Conservation (phyloP, 1,140 invertebrate species). For the Listronotus bonariensis region DNA sequence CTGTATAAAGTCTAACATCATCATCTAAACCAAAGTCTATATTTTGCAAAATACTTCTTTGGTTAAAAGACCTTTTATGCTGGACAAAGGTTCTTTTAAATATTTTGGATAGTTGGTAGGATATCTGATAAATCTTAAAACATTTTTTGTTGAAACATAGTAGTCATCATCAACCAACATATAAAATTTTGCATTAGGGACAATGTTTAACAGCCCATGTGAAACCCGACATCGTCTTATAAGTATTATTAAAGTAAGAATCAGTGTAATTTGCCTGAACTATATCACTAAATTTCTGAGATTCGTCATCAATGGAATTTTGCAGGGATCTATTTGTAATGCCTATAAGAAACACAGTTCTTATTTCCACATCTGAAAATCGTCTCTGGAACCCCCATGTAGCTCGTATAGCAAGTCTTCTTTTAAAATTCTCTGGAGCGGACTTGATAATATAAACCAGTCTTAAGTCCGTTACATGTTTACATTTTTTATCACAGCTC, state of each 20-base stretch:
- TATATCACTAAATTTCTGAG: conserved; percentile 73
- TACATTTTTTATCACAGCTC: conserved; percentile 60
- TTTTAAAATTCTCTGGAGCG: conserved; percentile 70
- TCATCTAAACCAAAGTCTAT: conserved; percentile 67
- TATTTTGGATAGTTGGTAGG: conserved; percentile 72
- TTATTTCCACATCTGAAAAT: conserved; percentile 80
- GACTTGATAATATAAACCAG: conserved; percentile 84
- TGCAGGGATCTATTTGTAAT: conserved; percentile 57
- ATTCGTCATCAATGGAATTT: conserved; percentile 67
- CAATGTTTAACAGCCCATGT: conserved; percentile 81
- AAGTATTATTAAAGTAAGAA: conserved; percentile 89
- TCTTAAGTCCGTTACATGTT: conserved; percentile 56
- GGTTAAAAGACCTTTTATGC: conserved; percentile 47
- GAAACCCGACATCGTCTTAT: conserved; percentile 90
- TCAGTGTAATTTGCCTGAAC: conserved; percentile 83
- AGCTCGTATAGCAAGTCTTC: conserved; percentile 73
- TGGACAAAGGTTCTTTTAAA: conserved; percentile 56
- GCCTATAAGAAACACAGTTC: conserved; percentile 72
- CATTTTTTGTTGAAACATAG: conserved; percentile 87
- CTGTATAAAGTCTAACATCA: conserved; percentile 71
- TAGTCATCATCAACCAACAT: conserved; percentile 93
- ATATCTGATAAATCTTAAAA: conserved; percentile 75
- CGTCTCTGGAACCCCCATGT: conserved; percentile 84
- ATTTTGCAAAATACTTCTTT: conserved; percentile 52
- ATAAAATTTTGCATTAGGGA: conserved; percentile 74